These are phyloP conservation scores for Chrysotoxum bicinctum DNA, from an alignment of 2,888 invertebrate species.

Conservation along the genomic window DNA sequence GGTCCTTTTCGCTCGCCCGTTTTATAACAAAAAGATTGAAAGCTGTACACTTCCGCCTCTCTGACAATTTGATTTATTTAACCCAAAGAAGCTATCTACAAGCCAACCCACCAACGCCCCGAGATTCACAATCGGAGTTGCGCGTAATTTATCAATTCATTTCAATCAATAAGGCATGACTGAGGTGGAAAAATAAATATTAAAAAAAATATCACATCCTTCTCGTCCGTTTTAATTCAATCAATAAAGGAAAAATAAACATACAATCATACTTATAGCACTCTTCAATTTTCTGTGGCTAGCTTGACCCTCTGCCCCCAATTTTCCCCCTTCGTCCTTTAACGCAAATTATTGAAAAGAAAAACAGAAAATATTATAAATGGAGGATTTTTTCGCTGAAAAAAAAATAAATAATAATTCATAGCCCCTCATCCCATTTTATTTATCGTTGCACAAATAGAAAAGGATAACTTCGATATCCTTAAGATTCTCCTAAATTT, in stretches of 20 bases:
- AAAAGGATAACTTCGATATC: conserved; percentile 59
- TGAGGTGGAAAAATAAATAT: neutral
- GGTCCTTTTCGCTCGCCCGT: neutral
- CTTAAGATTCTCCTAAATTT: conserved; percentile 22
- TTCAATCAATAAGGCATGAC: conserved; percentile 54
- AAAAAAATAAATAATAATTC: conserved; percentile 19
- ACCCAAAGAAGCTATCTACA: neutral
- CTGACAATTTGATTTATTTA: conserved; percentile 49
- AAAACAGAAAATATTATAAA: conserved; percentile 35
- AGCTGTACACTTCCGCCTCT: neutral
- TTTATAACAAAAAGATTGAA: conserved; percentile 4
- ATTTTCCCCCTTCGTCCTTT: neutral
- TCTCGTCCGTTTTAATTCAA: conserved; percentile 41
- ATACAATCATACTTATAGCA: neutral
- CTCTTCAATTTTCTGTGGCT: neutral
- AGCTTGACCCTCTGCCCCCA: neutral
- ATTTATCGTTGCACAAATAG: conserved; percentile 18
- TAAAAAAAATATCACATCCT: neutral
- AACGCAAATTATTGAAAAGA: conserved; percentile 34
- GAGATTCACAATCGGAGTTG: conserved; percentile 6
- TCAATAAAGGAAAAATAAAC: conserved; percentile 9
- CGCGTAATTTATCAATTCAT: conserved; percentile 56
- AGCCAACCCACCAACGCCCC: neutral
- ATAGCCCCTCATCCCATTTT: conserved; percentile 31
- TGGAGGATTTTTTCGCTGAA: neutral